Evolutionary conservation across 1,140 invertebrate species (phyloP), one percentile per base, ranked within the genome.

Genomic region (Tetragnatha versicolor): DNA sequence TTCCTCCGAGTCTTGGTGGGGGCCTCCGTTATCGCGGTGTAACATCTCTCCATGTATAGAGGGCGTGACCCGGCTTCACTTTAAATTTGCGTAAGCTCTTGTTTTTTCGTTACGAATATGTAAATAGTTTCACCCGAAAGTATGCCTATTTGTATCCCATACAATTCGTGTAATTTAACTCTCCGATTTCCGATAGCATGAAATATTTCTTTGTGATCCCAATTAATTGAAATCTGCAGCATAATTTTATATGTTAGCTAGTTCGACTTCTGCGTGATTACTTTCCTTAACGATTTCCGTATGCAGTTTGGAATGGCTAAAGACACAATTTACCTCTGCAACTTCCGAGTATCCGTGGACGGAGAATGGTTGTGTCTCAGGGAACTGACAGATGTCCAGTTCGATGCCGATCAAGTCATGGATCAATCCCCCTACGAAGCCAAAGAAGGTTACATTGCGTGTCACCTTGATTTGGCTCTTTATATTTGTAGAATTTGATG

Each of bases 311-410:
- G 22, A 20, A 87, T 87, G 87, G 94, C 94, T 37, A 94, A 96
- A 87, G 95, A 98, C 86, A 98, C 95, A 17, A 97, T 98, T 85
- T 98, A 98, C 87, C 86, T 98, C 84, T 98, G 96, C 88, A 98
- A 98, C 86, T 98, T 98, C 86, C 92, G 96, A 33, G 96, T 98
- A 0, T 97, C 95, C 27, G 96, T 98, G 10, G 95, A 98, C 84
- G 96, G 96, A 35, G 96, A 98, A 85, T 98, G 96, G 96, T 88
- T 98, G n/a, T 98, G 96, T 85, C 86, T 98, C 29, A 94, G 95
- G 84, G 95, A 98, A 86, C 88, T 98, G 49, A 93, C 95, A 79
- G 94, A 96, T 86, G 92, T 96, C 81, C 94, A 96, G 84, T 91
- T 91, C 31, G 75, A 79, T 68, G 58, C 81, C 9, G 68, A 78